These are phyloP conservation scores for Acanthosoma haemorrhoidale DNA, from an alignment of 2,888 invertebrate species.

Conservation along the genomic window DNA sequence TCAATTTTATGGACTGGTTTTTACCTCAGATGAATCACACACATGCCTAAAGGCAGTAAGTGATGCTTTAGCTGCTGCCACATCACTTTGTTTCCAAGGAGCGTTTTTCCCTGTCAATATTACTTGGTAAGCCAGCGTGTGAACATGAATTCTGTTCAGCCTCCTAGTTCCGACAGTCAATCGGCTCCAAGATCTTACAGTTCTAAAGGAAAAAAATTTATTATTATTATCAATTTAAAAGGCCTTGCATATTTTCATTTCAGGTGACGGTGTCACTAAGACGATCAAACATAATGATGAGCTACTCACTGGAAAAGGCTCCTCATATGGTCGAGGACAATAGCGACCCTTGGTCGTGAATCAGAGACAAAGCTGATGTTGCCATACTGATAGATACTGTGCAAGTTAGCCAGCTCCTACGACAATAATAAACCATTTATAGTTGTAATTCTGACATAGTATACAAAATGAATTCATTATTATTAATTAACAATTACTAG, in stretches of 20 bases:
- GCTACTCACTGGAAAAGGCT: slow-evolving; percentile 52
- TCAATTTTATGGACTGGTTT: no score
- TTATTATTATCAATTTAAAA: no score
- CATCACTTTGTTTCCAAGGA: slow-evolving; percentile 69
- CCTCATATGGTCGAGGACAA: slow-evolving; percentile 75
- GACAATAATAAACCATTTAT: slow-evolving; percentile 25
- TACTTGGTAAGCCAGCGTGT: slow-evolving; percentile 82
- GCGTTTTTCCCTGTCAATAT: slow-evolving; percentile 64
- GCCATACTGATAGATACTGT: slow-evolving; percentile 62
- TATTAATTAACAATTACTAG: no score
- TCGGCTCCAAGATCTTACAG: slow-evolving; percentile 28
- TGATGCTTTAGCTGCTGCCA: slow-evolving; percentile 77
- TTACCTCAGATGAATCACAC: slow-evolving; percentile 61
- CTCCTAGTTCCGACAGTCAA: slow-evolving; percentile 47
- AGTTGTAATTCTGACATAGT: no score
- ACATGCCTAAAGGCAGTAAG: slow-evolving; percentile 77
- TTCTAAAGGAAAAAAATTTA: slow-evolving; percentile 30
- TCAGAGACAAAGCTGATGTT: slow-evolving; percentile 69
- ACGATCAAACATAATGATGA: no score
- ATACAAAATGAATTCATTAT: no score
- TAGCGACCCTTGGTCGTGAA: slow-evolving; percentile 72
- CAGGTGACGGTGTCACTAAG: no score
- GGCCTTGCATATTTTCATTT: no score
- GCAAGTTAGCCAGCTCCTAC: slow-evolving; percentile 67
- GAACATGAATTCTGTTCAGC: slow-evolving; percentile 73